A percentile compares a stretch with the other conserved stretches of the same genome.
phyloP scores from a whole-genome alignment of 2,797 vertebrate genomes.

The Bufotes viridis region DNA sequence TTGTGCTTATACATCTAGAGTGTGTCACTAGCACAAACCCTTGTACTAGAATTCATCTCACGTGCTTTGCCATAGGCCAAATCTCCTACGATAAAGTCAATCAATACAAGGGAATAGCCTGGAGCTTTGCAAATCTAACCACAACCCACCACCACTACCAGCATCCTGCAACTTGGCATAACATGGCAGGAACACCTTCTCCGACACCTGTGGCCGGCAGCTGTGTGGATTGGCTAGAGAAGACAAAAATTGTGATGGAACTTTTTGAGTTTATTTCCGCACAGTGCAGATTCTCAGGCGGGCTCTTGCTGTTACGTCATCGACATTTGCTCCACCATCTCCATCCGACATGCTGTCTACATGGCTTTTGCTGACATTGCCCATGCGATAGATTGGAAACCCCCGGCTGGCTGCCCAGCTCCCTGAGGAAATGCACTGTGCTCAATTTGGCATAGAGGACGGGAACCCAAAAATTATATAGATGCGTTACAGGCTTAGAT shows the following conservation, averaged over 20 bases:
- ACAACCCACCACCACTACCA: background rate
- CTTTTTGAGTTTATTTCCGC: background rate
- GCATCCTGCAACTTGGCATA: too few species aligned
- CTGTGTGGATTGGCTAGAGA: constrained; percentile 20
- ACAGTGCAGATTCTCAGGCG: constrained; percentile 30
- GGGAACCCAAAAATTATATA: background rate
- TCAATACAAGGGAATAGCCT: constrained; percentile 92
- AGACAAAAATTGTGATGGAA: background rate
- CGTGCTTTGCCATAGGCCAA: constrained; percentile 94
- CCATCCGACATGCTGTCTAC: constrained; percentile 65
- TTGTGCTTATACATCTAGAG: constrained; percentile 88
- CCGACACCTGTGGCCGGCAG: constrained; percentile 49
- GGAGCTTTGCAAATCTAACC: constrained; percentile 90
- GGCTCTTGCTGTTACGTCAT: constrained; percentile 47
- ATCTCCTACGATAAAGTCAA: constrained; percentile 92
- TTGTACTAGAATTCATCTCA: constrained; percentile 97
- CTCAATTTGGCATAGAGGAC: background rate
- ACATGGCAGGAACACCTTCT: background rate
- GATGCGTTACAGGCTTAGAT: background rate
- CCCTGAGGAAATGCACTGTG: constrained; percentile 61
- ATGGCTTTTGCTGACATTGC: constrained; percentile 66
- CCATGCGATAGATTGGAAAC: constrained; percentile 58
- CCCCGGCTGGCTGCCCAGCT: constrained; percentile 47
- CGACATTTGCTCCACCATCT: constrained; percentile 58
- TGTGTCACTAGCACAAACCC: constrained; percentile 94